phyloP scores from a whole-genome alignment of 2,113 vertebrate species.

The Nibea coibor region DNA sequence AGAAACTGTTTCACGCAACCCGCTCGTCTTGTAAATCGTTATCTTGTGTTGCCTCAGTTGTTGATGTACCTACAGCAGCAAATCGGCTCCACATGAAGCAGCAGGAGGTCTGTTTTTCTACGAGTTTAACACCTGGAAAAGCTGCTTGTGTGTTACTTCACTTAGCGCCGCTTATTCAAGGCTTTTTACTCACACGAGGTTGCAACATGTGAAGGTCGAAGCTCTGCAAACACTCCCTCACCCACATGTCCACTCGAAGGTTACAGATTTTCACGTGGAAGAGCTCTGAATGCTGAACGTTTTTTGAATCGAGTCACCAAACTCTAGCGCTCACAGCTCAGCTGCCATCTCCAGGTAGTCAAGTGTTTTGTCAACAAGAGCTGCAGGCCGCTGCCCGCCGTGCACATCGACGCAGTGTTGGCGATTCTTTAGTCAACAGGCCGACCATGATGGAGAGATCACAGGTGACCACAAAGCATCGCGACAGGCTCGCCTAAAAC shows the following conservation, averaged over 20 bases:
- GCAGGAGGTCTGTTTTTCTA: background rate
- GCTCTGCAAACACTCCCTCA: slow-evolving; percentile 12
- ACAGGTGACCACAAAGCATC: background rate
- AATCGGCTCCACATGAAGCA: background rate
- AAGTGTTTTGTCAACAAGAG: slow-evolving; percentile 47
- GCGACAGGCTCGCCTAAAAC: rapidly evolving
- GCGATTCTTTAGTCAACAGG: background rate
- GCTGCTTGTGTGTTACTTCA: background rate
- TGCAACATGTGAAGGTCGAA: background rate
- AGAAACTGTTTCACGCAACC: slow-evolving; percentile 20
- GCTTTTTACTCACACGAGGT: background rate
- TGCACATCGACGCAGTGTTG: background rate
- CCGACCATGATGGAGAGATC: background rate
- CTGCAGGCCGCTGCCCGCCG: background rate
- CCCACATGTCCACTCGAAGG: background rate
- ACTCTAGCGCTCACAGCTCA: background rate
- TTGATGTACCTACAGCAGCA: slow-evolving; percentile 1
- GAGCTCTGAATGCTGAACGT: background rate
- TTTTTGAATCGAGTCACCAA: background rate
- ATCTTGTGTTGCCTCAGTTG: slow-evolving; percentile 18
- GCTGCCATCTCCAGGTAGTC: background rate
- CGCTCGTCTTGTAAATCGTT: slow-evolving; percentile 58
- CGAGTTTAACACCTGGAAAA: background rate
- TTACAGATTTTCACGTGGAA: too few relatives aligned
- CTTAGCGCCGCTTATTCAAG: background rate